Conservation (phyloP, 2,113 vertebrate species). For the Poicephalus meyeri region DNA sequence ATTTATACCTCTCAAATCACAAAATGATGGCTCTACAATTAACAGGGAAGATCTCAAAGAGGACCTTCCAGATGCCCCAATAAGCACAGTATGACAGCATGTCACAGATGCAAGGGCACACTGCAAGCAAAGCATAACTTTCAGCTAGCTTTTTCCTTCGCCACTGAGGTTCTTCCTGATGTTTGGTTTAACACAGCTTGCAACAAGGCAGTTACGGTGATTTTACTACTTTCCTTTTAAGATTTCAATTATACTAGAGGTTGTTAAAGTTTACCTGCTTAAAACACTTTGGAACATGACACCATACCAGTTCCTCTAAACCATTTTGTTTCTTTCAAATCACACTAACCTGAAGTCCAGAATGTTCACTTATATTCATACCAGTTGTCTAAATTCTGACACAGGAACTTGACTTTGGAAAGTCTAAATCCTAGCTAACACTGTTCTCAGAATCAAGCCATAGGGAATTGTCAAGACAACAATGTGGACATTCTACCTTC, state of each 20-base stretch:
- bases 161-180: not conserved
- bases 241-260: not conserved
- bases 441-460: not conserved
- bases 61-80: not conserved
- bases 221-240: not conserved
- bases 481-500: not conserved
- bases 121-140: not conserved
- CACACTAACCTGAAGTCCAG: too few relatives aligned
- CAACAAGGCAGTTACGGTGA: not conserved
- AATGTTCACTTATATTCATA: not conserved
- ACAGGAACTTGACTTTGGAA: not conserved
- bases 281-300: not conserved
- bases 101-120: fast-evolving
- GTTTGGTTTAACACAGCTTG: not conserved
- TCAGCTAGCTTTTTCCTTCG: fast-evolving
- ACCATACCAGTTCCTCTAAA: not conserved
- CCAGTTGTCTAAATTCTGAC: not conserved
- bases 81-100: not conserved
- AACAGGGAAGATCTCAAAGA: not conserved
- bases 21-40: not conserved
- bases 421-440: not conserved
- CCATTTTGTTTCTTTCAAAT: not conserved
- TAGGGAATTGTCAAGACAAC: not conserved
- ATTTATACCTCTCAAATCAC: not conserved
- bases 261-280: not conserved